Base-by-base conservation (phyloP, 1,140 invertebrate species). In the Leptestheria dahalacensis region DNA sequence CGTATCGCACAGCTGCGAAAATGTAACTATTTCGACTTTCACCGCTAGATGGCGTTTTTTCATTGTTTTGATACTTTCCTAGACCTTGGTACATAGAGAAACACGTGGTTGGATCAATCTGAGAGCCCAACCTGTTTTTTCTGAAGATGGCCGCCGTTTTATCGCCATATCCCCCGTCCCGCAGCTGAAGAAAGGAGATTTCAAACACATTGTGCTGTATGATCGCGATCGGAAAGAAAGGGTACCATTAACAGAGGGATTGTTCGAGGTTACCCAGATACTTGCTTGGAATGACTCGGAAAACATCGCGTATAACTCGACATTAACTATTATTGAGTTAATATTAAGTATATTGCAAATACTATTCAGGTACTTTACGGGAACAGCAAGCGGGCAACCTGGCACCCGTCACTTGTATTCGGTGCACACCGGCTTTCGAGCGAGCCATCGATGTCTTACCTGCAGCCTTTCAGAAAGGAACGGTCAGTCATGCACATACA, bases 181-280 rank as follows among this genome's bases (percentile, higher is more conserved):
- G 29, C 70, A 76, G 53, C 66, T 68, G 6, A 64, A 67, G 54
- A 21, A 51, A 20, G 82, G 78, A 29, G 74, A 77, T 62, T 88
- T 79, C 71, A 75, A 81, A 65, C 85, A 89, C 64, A 69, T 87
- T 21, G 77, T 78, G 12, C 66, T 82, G 48, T 71, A 86, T 54
- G 69, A 71, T 48, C 69, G 72, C 47, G 61, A 68, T 61, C 71
- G 52, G 46, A 63, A 59, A 62, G 59, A 48, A 71, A 71, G 57
- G 61, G 67, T 15, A 65, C 68, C 48, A 71, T 91, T 49, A 91
- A 86, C 51, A 76, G 74, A 24, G 87, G 86, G 25, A 76, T 77
- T 60, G n/a, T 86, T 81, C 68, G 82, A 84, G 58, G 89, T 94
- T 20, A 81, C 79, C 9, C 79, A 84, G 65, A 85, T 96, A 61